Evolutionary conservation across 2,797 vertebrate genomes (phyloP), one percentile per base, ranked within the genome.

Genomic region (Leptodactylus fallax): DNA sequence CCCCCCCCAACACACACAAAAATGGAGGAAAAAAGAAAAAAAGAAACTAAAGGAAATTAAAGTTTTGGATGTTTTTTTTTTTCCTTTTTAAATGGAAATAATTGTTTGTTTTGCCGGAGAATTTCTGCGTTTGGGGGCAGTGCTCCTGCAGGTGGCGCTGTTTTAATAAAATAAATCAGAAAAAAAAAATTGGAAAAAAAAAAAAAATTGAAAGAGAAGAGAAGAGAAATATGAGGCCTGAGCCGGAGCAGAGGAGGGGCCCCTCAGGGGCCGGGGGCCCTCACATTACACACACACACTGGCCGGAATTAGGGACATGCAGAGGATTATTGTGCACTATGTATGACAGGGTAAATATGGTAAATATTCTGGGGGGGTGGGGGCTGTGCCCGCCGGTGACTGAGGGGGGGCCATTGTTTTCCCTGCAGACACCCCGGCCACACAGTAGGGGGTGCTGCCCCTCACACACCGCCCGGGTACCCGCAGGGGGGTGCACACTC

Each of bases 141-240:
- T 13, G 4, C 23, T 49, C 83, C 87, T 36, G 83, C 12, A 85
- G 87, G 87, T 77, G 87, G 83, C 83, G 87, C 53, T 36, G n/a
- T 69, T 25, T 21, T 67, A 82, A 86, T 89, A 58, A 25, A 77
- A 88, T 21, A 85, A 88, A 85, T 85, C 83, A 69, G 25, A 74
- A 81, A 88, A 84, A 87, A 80, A 88, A 88, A 88, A 61, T 85
- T 71, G 78, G 63, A 81, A 80, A 88, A 51, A 76, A 78, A 88
- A n/a, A n/a, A 76, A 71, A 45, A 87, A 83, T 83, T 83, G 86
- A 80, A 81, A 80, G 81, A 21, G 71, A 36, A 80, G 81, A 21
- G 71, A 36, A 36, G 36, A 51, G 55, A 82, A 79, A 51, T 55
- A 9, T 56, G 25, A 80, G 87, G 87, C 87, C 87, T 80, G 72